Conservation (phyloP, 2,888 invertebrate species). For the Julus scandinavius region DNA sequence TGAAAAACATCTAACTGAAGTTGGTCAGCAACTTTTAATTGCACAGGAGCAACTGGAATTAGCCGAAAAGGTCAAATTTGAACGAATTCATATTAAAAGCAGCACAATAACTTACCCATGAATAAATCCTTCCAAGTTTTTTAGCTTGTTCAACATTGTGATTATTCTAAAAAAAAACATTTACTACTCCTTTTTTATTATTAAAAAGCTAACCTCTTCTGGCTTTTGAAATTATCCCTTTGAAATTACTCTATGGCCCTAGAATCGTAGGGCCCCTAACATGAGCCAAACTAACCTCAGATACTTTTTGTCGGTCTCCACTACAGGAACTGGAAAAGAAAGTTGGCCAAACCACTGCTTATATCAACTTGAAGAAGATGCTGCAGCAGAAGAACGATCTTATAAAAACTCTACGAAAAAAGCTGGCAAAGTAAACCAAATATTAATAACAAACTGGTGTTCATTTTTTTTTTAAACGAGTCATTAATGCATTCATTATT, state of each 20-base stretch:
- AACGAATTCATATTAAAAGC: not conserved
- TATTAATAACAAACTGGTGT: not conserved
- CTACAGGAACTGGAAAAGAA: constrained; percentile 70
- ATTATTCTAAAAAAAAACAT: too few relatives aligned
- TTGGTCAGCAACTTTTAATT: constrained; percentile 67
- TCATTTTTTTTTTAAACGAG: not conserved
- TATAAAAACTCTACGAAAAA: constrained; percentile 68
- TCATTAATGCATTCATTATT: not conserved
- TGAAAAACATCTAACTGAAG: constrained; percentile 64
- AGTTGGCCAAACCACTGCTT: constrained; percentile 71
- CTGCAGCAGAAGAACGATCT: constrained; percentile 71
- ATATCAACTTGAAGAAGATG: constrained; percentile 71
- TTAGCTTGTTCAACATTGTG: too few relatives aligned
- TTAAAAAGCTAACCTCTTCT: too few relatives aligned
- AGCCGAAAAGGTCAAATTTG: constrained; percentile 67
- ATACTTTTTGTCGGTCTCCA: too few relatives aligned
- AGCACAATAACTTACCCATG: not conserved
- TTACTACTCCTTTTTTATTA: too few relatives aligned
- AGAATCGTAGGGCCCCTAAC: too few relatives aligned
- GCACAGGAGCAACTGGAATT: constrained; percentile 69
- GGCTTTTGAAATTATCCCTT: too few relatives aligned
- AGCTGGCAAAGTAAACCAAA: constrained; percentile 64
- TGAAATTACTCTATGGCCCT: too few relatives aligned
- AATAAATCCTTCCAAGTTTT: not conserved
- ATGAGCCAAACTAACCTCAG: too few relatives aligned